A percentile compares a stretch with the other conserved stretches of the same genome.
Evolutionary conservation across 2,888 invertebrate species (phyloP).

Genomic region (Asteroscopus sphinx): DNA sequence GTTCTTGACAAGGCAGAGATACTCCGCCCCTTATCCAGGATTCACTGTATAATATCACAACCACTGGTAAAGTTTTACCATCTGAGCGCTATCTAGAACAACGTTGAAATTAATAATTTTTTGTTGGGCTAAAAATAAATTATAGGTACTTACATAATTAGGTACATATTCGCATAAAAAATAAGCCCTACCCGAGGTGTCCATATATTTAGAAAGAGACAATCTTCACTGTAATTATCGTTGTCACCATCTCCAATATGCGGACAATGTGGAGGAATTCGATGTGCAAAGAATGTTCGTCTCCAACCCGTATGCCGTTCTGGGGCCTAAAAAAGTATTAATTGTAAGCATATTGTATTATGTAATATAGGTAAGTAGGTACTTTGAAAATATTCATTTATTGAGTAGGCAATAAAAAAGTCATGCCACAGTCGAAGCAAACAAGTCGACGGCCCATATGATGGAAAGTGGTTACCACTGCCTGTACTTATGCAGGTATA

Average conservation of each 20-base stretch:
- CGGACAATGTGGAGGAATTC: slow-evolving; percentile 92
- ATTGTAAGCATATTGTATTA: neutral
- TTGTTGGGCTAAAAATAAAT: neutral
- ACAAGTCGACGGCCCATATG: too few species aligned
- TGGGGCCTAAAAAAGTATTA: slow-evolving; percentile 88
- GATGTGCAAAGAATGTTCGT: slow-evolving; percentile 92
- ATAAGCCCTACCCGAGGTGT: slow-evolving; percentile 91
- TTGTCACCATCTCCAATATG: slow-evolving; percentile 81
- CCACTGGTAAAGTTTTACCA: slow-evolving; percentile 91
- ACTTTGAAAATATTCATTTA: too few species aligned
- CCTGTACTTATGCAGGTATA: too few species aligned
- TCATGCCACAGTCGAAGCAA: too few species aligned
- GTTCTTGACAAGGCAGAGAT: slow-evolving; percentile 91
- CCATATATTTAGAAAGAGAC: slow-evolving; percentile 97
- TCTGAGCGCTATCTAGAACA: slow-evolving; percentile 83
- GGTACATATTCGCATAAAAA: neutral
- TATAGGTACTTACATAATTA: too few species aligned
- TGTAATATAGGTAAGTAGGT: too few species aligned
- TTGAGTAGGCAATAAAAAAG: too few species aligned
- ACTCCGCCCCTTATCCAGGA: slow-evolving; percentile 89
- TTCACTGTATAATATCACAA: slow-evolving; percentile 92
- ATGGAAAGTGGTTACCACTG: too few species aligned
- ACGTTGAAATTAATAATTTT: neutral
- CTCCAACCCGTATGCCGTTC: slow-evolving; percentile 93
- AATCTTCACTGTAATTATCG: slow-evolving; percentile 92